A percentile compares a stretch with the other conserved stretches of the same genome.
Evolutionary conservation across 2,113 vertebrate species (phyloP).

Genomic region (Phalacrocorax aristotelis): DNA sequence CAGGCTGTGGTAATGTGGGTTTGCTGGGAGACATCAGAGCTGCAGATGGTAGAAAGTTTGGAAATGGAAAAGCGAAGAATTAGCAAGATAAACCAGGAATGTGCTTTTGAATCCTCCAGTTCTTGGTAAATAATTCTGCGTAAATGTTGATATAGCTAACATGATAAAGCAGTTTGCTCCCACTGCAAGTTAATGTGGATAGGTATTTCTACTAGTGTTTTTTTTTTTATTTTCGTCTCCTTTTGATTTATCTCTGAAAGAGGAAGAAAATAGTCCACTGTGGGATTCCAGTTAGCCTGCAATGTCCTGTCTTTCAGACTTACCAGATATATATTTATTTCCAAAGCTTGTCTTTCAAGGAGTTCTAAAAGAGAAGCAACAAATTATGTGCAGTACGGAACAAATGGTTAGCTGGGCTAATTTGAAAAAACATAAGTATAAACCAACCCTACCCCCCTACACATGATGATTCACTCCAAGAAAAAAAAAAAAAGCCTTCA

Average conservation of each 20-base stretch:
- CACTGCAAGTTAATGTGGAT: not conserved
- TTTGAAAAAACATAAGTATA: not conserved
- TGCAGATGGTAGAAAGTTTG: not conserved
- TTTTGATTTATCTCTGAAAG: not conserved
- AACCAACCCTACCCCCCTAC: not conserved
- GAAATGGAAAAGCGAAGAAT: not conserved
- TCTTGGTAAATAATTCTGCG: not conserved
- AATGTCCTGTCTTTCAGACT: not conserved
- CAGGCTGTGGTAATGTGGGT: not conserved
- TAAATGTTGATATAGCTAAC: not conserved
- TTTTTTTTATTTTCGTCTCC: not conserved
- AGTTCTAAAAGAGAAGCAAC: not conserved
- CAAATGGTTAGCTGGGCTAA: conserved; percentile 6
- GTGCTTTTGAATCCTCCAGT: not conserved
- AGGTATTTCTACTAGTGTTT: not conserved
- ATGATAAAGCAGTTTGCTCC: not conserved
- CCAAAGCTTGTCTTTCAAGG: not conserved
- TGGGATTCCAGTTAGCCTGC: not conserved
- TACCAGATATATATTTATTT: conserved; percentile 11
- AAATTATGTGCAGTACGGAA: not conserved
- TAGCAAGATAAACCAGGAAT: not conserved
- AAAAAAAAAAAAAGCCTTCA: not conserved
- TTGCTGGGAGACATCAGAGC: not conserved
- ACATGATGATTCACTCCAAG: not conserved
- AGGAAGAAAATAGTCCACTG: not conserved